phyloP scores from a whole-genome alignment of 2,888 invertebrate genomes.

The Acanthoscelides obtectus region DNA sequence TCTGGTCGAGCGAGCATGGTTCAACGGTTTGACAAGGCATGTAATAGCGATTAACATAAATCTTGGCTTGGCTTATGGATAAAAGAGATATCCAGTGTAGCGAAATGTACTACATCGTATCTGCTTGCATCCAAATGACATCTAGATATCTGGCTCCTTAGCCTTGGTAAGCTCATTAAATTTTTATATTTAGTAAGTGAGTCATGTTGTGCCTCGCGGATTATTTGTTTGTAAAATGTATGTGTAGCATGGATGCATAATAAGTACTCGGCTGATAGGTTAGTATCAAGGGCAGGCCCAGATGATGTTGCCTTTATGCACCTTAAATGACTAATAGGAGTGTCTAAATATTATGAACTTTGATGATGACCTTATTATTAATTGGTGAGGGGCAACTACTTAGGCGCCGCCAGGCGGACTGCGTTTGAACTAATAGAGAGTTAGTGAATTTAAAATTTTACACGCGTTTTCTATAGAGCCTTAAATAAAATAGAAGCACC shows the following conservation, averaged over 20 bases:
- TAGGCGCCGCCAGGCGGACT: too few relatives aligned
- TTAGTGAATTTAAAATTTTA: too few relatives aligned
- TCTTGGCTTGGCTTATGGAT: neutral
- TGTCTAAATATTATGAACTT: too few relatives aligned
- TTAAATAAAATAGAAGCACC: too few relatives aligned
- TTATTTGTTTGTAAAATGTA: neutral
- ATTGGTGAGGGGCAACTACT: too few relatives aligned
- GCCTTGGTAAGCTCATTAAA: constrained; percentile 17
- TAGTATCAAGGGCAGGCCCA: neutral
- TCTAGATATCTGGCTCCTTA: constrained; percentile 5
- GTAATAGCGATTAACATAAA: neutral
- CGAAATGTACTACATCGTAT: neutral
- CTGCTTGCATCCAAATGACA: neutral
- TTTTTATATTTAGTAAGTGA: constrained; percentile 19
- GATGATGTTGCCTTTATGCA: too few relatives aligned
- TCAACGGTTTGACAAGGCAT: neutral
- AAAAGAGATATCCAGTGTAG: neutral
- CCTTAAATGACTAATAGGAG: too few relatives aligned
- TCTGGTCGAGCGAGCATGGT: neutral
- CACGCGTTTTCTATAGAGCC: too few relatives aligned
- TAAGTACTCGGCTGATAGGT: neutral
- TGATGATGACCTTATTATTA: too few relatives aligned
- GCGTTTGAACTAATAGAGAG: too few relatives aligned
- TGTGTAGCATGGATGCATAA: neutral
- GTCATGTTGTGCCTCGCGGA: constrained; percentile 3